These are phyloP conservation scores for Semnornis frantzii DNA, from an alignment of 2,113 vertebrate genomes.

Conservation along the genomic window DNA sequence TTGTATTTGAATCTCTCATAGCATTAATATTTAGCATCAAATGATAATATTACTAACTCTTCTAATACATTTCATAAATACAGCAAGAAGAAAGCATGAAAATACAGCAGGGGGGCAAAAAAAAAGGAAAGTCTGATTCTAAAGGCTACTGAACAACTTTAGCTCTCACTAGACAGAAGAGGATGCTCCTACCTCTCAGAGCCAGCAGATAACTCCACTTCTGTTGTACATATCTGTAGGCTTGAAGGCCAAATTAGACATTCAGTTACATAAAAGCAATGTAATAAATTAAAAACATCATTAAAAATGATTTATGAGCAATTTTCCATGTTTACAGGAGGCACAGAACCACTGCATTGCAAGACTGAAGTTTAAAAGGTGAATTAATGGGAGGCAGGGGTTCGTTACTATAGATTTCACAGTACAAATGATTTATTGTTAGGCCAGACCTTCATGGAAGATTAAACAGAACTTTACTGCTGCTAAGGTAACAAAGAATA, in stretches of 20 bases:
- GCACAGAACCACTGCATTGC: background rate
- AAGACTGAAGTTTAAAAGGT: background rate
- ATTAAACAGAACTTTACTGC: constrained; percentile 48
- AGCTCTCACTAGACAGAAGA: background rate
- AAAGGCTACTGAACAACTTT: background rate
- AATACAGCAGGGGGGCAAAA: background rate
- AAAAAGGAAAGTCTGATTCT: background rate
- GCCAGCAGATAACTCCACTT: background rate
- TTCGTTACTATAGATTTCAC: background rate
- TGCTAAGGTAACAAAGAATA: constrained; percentile 41
- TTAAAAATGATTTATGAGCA: constrained; percentile 20
- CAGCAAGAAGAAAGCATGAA: background rate
- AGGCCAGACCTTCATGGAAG: constrained; percentile 12
- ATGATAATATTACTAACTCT: background rate
- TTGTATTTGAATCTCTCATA: background rate
- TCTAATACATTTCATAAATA: background rate
- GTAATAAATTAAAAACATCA: background rate
- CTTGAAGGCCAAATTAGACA: background rate
- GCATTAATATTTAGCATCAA: background rate
- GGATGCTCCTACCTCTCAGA: background rate
- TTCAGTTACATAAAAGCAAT: background rate
- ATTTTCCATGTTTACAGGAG: constrained; percentile 1
- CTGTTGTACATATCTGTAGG: background rate
- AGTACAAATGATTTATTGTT: constrained; percentile 31
- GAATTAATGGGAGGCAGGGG: background rate